phyloP scores from a whole-genome alignment of 2,888 invertebrate species.

The Poecilus cupreus region DNA sequence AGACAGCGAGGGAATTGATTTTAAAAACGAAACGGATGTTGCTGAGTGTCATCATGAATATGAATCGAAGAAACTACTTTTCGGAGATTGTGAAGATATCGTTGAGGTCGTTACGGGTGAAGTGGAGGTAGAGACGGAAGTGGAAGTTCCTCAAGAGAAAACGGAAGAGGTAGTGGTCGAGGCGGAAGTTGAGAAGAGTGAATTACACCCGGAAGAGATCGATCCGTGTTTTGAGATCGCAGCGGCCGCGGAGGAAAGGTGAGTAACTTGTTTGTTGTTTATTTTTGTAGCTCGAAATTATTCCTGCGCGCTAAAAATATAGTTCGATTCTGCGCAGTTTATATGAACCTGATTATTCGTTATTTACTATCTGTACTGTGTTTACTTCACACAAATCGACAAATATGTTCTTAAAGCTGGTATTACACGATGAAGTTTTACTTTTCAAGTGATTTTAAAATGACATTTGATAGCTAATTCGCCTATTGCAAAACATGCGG shows the following conservation, averaged over 20 bases:
- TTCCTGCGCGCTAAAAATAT: constrained; percentile 34
- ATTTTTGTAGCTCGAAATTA: constrained; percentile 24
- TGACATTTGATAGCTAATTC: no score
- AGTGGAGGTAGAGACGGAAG: constrained; percentile 59
- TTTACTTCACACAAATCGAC: background rate
- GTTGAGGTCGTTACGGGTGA: constrained; percentile 60
- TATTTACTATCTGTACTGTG: constrained; percentile 17
- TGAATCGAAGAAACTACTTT: constrained; percentile 61
- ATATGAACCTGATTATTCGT: background rate
- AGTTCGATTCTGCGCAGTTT: background rate
- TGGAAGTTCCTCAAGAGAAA: constrained; percentile 53
- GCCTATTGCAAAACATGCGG: no score
- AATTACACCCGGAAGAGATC: constrained; percentile 28
- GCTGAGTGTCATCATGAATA: constrained; percentile 63
- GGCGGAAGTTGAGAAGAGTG: constrained; percentile 42
- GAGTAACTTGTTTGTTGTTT: constrained; percentile 25
- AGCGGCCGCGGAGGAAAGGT: constrained; percentile 46
- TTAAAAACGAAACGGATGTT: constrained; percentile 64
- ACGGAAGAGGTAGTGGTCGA: background rate
- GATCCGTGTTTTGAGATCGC: constrained; percentile 52
- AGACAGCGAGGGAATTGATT: constrained; percentile 63
- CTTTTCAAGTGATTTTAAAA: no score
- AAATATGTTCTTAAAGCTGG: background rate
- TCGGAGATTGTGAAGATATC: constrained; percentile 52
- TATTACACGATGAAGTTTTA: no score